These are phyloP conservation scores for Fulica atra DNA, from an alignment of 2,113 vertebrate genomes.

Conservation along the genomic window DNA sequence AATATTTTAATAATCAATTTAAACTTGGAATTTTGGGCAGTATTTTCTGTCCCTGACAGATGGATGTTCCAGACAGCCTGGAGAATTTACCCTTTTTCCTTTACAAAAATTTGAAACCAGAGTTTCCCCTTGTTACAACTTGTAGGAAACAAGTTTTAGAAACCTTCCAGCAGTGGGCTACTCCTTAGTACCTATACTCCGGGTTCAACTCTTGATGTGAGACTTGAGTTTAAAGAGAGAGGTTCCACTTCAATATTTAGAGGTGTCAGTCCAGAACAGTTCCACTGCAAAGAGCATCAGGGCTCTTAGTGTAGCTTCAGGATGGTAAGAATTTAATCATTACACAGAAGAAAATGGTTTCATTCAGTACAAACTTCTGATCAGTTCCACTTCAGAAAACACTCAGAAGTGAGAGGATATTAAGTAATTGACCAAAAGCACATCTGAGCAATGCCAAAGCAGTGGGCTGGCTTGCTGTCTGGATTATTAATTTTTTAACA, in stretches of 20 bases:
- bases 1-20: neutral
- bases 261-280: neutral
- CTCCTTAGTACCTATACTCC: neutral
- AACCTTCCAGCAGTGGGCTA: neutral
- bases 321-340: neutral
- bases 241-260: neutral
- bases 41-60: neutral
- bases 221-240: neutral
- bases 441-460: conserved; percentile 3
- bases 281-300: neutral
- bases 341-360: neutral
- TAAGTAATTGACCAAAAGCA: conserved; percentile 35
- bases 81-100: neutral
- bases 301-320: neutral
- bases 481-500: conserved; percentile 36
- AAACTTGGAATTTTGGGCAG: neutral
- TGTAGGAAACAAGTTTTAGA: neutral
- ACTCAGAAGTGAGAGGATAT: neutral
- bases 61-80: neutral
- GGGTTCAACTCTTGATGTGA: neutral
- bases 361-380: conserved; percentile 25
- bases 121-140: neutral
- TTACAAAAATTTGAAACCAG: neutral
- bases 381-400: conserved; percentile 36
- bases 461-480: conserved; percentile 36